Evolutionary conservation across 2,113 vertebrate species (phyloP), one percentile per base, ranked within the genome.

Genomic region (Catagonus wagneri): DNA sequence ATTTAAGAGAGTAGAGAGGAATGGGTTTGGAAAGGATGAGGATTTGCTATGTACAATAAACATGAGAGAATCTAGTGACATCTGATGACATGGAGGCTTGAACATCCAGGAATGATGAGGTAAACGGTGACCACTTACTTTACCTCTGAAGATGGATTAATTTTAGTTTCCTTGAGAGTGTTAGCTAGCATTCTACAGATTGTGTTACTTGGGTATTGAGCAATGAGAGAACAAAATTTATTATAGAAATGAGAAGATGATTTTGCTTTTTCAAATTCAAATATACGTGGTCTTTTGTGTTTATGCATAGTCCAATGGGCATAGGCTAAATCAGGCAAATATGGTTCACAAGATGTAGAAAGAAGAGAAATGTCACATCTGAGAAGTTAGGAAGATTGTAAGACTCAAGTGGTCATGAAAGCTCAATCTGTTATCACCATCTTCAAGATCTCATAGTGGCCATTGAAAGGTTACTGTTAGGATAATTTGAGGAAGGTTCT

Each of bases 221-320:
- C 66, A 54, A 36, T n/a, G 11, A 76, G 66, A 85, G 12, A 50
- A 52, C 6, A 79, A 81, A 65, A n/a, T 10, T 25, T 12, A 39
- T 36, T 75, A 12, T 3, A 76, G n/a, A 63, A 27, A 89, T 13
- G 71, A 63, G 34, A 12, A 76, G 27, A 7, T 54, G n/a, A 39
- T 87, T 79, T 90, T 93, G 56, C 19, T 39, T 89, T 52, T 93
- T 79, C 22, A 93, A 39, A 84, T 91, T 84, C 52, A 84, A 88
- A 89, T 80, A 50, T 1, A 80, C 16, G 4, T 27, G 20, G 0
- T 69, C 36, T 81, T 87, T 75, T 85, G 19, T 61, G 14, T 84
- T 88, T 78, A 68, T 63, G 23, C 2, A 15, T 61, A 69, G 10
- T 50, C 89, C 44, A 32, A 13, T 60, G 16, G 16, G 6, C 32